These are phyloP conservation scores for Trichonephila clavata DNA, from an alignment of 1,140 invertebrate genomes.

Conservation along the genomic window DNA sequence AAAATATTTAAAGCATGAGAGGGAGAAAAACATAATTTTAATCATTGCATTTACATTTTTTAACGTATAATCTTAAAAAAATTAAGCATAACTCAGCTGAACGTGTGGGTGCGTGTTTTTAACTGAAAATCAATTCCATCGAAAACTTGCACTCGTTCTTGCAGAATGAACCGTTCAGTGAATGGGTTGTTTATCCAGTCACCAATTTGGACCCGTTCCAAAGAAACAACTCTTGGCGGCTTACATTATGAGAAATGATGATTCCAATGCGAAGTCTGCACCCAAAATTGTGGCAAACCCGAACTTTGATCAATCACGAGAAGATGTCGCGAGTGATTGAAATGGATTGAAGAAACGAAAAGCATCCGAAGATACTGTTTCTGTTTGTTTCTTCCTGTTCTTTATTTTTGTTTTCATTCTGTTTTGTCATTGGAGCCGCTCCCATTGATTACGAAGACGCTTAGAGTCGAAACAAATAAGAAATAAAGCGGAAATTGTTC, in stretches of 20 bases:
- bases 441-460: constrained; percentile 39
- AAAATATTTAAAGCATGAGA: too few relatives aligned
- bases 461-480: constrained; percentile 34
- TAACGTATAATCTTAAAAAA: too few relatives aligned
- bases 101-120: too few relatives aligned
- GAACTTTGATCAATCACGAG: constrained; percentile 69
- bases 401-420: not conserved
- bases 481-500: constrained; percentile 48
- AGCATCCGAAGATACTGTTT: constrained; percentile 35
- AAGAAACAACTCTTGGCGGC: constrained; percentile 8
- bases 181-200: constrained; percentile 56
- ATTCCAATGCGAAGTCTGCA: constrained; percentile 51
- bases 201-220: constrained; percentile 63
- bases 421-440: constrained; percentile 35
- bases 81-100: too few relatives aligned
- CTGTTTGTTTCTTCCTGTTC: not conserved
- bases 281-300: constrained; percentile 61
- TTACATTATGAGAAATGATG: constrained; percentile 71
- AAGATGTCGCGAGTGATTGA: constrained; percentile 72
- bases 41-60: too few relatives aligned
- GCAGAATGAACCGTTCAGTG: constrained; percentile 28
- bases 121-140: not conserved
- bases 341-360: constrained; percentile 51
- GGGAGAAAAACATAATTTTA: too few relatives aligned
- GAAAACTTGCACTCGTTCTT: not conserved